These are phyloP conservation scores for Lacanobia oleracea DNA, from an alignment of 2,888 invertebrate species.

Conservation along the genomic window DNA sequence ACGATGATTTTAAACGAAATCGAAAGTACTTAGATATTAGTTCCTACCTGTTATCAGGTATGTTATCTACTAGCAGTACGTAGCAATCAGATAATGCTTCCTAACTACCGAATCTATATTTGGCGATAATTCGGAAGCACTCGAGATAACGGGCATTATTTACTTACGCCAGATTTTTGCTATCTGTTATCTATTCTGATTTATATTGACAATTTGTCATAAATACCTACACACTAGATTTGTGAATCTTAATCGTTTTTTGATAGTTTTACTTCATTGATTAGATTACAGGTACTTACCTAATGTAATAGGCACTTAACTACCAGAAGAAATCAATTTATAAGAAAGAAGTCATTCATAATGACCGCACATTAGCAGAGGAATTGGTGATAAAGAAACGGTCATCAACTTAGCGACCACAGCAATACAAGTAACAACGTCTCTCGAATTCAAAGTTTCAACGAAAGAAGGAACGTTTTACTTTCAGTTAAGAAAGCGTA, in stretches of 20 bases:
- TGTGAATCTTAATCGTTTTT: background rate
- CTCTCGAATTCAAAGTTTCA: background rate
- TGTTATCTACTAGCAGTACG: constrained; percentile 1
- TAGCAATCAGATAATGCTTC: background rate
- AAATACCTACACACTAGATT: background rate
- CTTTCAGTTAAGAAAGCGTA: background rate
- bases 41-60: background rate
- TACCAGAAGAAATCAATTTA: too few relatives aligned
- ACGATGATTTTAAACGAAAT: background rate
- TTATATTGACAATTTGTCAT: constrained; percentile 7
- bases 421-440: background rate
- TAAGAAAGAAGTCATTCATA: background rate
- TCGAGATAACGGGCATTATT: background rate
- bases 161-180: background rate
- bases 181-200: background rate
- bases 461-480: background rate
- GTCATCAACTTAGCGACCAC: background rate
- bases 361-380: background rate
- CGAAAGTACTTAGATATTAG: background rate
- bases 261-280: constrained; percentile 8
- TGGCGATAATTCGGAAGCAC: background rate
- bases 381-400: background rate
- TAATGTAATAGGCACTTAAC: background rate
- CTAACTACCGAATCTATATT: background rate
- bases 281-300: constrained; percentile 1